These are phyloP conservation scores for Lomographa bimaculata DNA, from an alignment of 2,888 invertebrate species.

Conservation along the genomic window DNA sequence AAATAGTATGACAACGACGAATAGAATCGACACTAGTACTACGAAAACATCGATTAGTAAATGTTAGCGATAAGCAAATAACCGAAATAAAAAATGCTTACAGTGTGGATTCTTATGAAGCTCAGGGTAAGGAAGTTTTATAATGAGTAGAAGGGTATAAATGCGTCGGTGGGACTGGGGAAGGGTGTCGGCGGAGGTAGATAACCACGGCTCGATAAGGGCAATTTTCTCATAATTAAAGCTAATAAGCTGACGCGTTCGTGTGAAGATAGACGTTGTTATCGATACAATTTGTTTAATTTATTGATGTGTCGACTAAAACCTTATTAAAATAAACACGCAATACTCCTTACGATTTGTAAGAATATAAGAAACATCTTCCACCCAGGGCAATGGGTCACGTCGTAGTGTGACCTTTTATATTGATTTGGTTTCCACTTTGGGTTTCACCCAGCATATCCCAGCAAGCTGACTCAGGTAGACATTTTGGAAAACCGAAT, in stretches of 20 bases:
- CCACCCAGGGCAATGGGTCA: conserved; percentile 84
- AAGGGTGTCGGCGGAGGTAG: conserved; percentile 64
- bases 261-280: not conserved
- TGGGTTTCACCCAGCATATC: conserved; percentile 86
- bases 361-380: conserved; percentile 53
- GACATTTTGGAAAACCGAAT: conserved; percentile 61
- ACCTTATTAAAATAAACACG: conserved; percentile 56
- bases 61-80: conserved; percentile 67
- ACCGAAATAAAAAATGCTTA: conserved; percentile 57
- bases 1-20: conserved; percentile 38
- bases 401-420: conserved; percentile 89
- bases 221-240: conserved; percentile 62
- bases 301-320: conserved; percentile 41
- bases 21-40: conserved; percentile 53
- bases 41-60: conserved; percentile 64
- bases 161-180: conserved; percentile 58
- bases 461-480: conserved; percentile 62
- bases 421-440: conserved; percentile 93
- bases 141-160: conserved; percentile 52
- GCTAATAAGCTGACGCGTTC: conserved; percentile 66
- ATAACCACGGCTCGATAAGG: conserved; percentile 83
- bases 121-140: conserved; percentile 59
- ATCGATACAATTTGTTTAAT: conserved; percentile 46
- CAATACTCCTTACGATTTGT: conserved; percentile 55
- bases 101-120: conserved; percentile 57